Percentiles rank a stretch among this genome's conserved stretches.
Conservation (phyloP, 2,888 invertebrate genomes). For the Orthosia cruda region DNA sequence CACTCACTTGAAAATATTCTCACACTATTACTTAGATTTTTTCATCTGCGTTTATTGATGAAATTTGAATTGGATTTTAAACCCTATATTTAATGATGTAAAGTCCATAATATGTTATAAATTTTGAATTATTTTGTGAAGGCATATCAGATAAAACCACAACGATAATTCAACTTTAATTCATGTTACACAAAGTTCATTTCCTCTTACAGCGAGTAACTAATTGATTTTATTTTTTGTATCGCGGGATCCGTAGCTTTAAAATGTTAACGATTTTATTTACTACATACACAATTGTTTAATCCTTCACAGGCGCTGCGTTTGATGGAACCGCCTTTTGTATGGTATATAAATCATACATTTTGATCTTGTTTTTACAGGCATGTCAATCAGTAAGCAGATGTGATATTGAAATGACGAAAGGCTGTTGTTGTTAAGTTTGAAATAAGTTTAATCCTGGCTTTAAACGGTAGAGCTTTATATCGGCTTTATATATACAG, state of each 20-base stretch:
- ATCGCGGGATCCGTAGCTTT: conserved; percentile 38
- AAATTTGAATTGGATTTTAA: conserved; percentile 20
- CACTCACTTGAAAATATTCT: no score
- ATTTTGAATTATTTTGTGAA: conserved; percentile 13
- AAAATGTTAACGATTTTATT: conserved; percentile 49
- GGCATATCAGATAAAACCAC: not conserved
- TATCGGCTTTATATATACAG: no score
- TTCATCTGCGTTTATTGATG: no score
- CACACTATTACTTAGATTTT: no score
- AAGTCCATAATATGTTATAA: conserved; percentile 15
- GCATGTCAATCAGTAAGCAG: not conserved
- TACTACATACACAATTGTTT: conserved; percentile 46
- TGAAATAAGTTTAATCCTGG: no score
- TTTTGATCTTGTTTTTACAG: conserved; percentile 7
- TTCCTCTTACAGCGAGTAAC: not conserved
- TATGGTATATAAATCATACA: conserved; percentile 12
- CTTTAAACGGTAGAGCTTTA: no score
- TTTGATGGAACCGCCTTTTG: conserved; percentile 16
- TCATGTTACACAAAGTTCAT: fast-evolving
- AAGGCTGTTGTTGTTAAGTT: no score
- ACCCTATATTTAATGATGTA: not conserved
- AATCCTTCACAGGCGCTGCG: conserved; percentile 26
- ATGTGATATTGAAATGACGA: not conserved
- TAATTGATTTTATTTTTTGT: conserved; percentile 54
- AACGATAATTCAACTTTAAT: conserved; percentile 12